Evolutionary conservation across 2,888 invertebrate genomes (phyloP), one percentile per base, ranked within the genome.

Genomic region (Stomorhina lunata): DNA sequence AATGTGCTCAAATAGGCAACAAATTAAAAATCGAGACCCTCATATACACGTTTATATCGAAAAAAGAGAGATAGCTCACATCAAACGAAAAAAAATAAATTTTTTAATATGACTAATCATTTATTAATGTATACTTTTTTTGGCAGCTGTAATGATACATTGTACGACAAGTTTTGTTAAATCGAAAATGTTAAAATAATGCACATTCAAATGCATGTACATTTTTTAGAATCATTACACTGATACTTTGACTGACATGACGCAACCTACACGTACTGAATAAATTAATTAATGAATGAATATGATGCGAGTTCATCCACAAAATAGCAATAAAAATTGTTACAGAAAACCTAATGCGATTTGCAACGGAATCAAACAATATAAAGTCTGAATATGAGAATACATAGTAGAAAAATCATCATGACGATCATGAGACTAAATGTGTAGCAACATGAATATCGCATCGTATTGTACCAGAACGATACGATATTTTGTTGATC

Each of bases 181-280:
- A n/a, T n/a, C n/a, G n/a, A n/a, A n/a, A n/a, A n/a, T n/a, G n/a
- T n/a, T n/a, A n/a, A n/a, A n/a, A n/a, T n/a, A n/a, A n/a, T n/a
- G n/a, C n/a, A n/a, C n/a, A n/a, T n/a, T n/a, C n/a, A n/a, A n/a
- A n/a, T n/a, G n/a, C n/a, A n/a, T n/a, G n/a, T n/a, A n/a, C n/a
- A n/a, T n/a, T n/a, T n/a, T n/a, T n/a, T n/a, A n/a, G n/a, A n/a
- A 45, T 71, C 43, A 72, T 55, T 61, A 27, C 43, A 57, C 27
- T 45, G 29, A 57, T 63, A 69, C 50, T 69, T 69, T 82, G 63
- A 65, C 29, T 66, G 65, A 77, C 61, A 71, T 71, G 78, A 69
- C 40, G 65, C 78, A 82, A 81, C 73, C 78, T 29, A 63, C 65
- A 59, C 65, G 27, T 69, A 73, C 12, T n/a, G 10, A 20, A 48